Conservation (phyloP, 2,797 vertebrate species). For the Lindbergichthys nudifrons region DNA sequence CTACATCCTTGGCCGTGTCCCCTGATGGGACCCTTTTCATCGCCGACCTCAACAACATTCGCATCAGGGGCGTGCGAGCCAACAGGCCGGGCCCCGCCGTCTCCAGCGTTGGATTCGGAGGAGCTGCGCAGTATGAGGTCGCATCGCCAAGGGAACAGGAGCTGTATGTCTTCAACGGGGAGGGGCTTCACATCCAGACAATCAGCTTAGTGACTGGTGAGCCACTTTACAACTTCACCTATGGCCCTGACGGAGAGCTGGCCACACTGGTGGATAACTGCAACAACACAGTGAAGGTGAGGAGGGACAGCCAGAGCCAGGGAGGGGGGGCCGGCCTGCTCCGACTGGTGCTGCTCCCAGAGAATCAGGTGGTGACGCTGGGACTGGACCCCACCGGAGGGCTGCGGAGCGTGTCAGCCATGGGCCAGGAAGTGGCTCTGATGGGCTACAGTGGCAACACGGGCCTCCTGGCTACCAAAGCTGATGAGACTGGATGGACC, state of each 20-base stretch:
- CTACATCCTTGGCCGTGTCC: conserved; percentile 94
- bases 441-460: conserved; percentile 95
- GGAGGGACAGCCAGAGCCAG: conserved; percentile 89
- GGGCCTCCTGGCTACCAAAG: conserved; percentile 95
- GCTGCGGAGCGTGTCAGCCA: conserved; percentile 92
- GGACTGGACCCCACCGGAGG: conserved; percentile 91
- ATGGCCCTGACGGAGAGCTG: conserved; percentile 90
- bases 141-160: conserved; percentile 97
- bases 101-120: conserved; percentile 87
- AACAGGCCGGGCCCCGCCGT: conserved; percentile 90
- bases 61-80: conserved; percentile 94
- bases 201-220: conserved; percentile 96
- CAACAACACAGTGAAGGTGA: conserved; percentile 94
- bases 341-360: conserved; percentile 93
- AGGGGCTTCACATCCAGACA: conserved; percentile 95
- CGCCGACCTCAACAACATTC: conserved; percentile 97
- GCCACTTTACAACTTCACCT: conserved; percentile 97
- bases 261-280: conserved; percentile 92
- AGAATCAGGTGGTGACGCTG: conserved; percentile 96
- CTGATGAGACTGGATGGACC: conserved; percentile 98
- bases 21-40: conserved; percentile 97
- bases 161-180: conserved; percentile 94
- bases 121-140: conserved; percentile 93
- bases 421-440: conserved; percentile 93
- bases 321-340: conserved; percentile 88